Percentiles rank a stretch among this genome's conserved stretches.
Conservation (phyloP, 2,797 vertebrate genomes). For the Sebastiscus albofasciatus region DNA sequence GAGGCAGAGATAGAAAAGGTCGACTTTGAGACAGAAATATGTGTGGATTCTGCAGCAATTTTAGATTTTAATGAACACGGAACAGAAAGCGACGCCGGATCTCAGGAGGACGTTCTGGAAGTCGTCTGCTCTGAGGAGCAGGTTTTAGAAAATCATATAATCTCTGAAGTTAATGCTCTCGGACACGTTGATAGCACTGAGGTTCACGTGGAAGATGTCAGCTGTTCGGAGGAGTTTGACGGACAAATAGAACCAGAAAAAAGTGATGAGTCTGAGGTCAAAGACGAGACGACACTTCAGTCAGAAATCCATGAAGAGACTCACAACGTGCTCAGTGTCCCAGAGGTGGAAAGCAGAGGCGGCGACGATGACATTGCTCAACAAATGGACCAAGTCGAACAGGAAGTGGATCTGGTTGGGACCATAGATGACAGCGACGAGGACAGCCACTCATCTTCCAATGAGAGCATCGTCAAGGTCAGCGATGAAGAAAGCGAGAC, state of each 20-base stretch:
- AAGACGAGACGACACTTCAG: not conserved
- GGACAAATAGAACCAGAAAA: not conserved
- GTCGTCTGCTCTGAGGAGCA: not conserved
- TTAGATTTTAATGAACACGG: slow-evolving; percentile 5
- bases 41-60: not conserved
- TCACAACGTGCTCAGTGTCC: not conserved
- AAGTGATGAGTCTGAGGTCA: not conserved
- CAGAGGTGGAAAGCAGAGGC: not conserved
- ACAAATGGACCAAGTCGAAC: not conserved
- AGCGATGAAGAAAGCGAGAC: slow-evolving; percentile 65
- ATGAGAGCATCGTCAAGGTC: slow-evolving; percentile 66
- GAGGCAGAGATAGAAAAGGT: not conserved
- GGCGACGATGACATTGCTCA: not conserved
- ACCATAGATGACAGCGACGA: slow-evolving; percentile 8
- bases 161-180: not conserved
- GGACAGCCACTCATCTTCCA: slow-evolving; percentile 58
- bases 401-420: not conserved
- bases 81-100: not conserved
- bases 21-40: not conserved
- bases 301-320: slow-evolving; percentile 4
- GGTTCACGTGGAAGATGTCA: not conserved
- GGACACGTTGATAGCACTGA: not conserved
- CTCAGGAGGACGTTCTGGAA: not conserved
- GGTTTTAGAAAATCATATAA: not conserved
- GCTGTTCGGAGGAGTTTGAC: not conserved